Percentiles rank a stretch among this genome's conserved stretches.
Evolutionary conservation across 2,888 invertebrate genomes (phyloP).

Genomic region (Ectobius pallidus): DNA sequence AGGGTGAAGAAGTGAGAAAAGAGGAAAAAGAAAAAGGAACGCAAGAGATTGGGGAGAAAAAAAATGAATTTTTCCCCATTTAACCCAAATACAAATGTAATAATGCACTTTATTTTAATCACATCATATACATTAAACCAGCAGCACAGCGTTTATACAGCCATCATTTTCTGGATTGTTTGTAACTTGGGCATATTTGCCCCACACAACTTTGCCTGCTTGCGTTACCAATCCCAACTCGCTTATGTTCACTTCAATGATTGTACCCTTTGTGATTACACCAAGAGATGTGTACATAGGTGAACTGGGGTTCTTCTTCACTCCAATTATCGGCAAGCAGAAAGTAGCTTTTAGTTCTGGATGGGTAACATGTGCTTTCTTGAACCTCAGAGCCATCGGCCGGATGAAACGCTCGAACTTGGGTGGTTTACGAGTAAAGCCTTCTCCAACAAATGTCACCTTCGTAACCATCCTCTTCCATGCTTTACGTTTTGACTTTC

Average conservation of each 20-base stretch:
- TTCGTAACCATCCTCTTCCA: conserved; percentile 99
- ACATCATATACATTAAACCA: too few species aligned
- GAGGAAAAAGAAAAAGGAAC: too few species aligned
- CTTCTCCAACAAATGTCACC: conserved; percentile 97
- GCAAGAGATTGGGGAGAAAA: too few species aligned
- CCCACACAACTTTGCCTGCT: conserved; percentile 99
- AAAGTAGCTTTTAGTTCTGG: conserved; percentile 99
- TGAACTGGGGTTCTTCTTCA: conserved; percentile 98
- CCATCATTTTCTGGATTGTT: conserved; percentile 99
- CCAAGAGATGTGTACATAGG: conserved; percentile 96
- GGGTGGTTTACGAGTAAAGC: conserved; percentile 98
- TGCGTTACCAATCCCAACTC: conserved; percentile 98
- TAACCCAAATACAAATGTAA: too few species aligned
- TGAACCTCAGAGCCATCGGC: conserved; percentile 95
- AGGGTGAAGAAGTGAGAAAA: too few species aligned
- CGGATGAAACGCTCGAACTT: conserved; percentile 98
- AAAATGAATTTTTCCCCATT: too few species aligned
- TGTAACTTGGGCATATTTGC: conserved; percentile 99
- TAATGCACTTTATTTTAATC: too few species aligned
- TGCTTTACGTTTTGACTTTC: conserved; percentile 92
- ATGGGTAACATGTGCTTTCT: conserved; percentile 98
- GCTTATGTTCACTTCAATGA: conserved; percentile 97
- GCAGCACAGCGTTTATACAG: conserved; percentile 96
- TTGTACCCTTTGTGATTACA: conserved; percentile 98
- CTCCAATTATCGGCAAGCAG: conserved; percentile 95